Evolutionary conservation across 2,888 invertebrate genomes (phyloP), one percentile per base, ranked within the genome.

Genomic region (Hemistola chrysoprasaria): DNA sequence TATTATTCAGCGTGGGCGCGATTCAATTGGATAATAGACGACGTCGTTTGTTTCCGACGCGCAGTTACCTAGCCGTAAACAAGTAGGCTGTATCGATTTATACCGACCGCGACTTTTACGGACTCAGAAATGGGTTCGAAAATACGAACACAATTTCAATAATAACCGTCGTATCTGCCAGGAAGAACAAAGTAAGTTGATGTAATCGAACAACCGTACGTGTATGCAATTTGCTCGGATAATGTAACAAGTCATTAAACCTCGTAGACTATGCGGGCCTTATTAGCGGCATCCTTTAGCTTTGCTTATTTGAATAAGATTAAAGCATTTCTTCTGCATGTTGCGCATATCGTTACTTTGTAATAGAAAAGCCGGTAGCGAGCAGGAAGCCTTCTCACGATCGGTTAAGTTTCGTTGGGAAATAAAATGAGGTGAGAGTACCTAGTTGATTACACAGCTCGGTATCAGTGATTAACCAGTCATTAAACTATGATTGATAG

Each of bases 1-100:
- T 78, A 75, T 72, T 74, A 78, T 75, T 74, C 75, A 69, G 65
- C 59, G 69, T 71, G 64, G 67, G 68, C 59, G 60, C 64, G 49
- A 65, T 68, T 66, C 70, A 69, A 73, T 71, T 73, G 68, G 69
- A 65, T 74, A 75, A 74, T 68, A 69, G 68, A 66, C 48, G 55
- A 50, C 52, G 57, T 49, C 62, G 56, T 56, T 62, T 66, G 59
- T 60, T 62, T 56, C 55, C 49, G 59, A 57, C 45, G 53, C 42
- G 42, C 50, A 48, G 41, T 60, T 54, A 52, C 58, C 49, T 60
- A 57, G 47, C 53, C 50, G 40, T 57, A 50, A 62, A 56, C 56
- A 54, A 43, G 40, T 42, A 44, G 50, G 46, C 51, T 49, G 51
- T 60, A 65, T 65, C 55, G 63, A 65, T 64, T 44, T 8, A 37